These are phyloP conservation scores for Gonatopus flavifemur DNA, from an alignment of 1,140 invertebrate genomes.

Conservation along the genomic window DNA sequence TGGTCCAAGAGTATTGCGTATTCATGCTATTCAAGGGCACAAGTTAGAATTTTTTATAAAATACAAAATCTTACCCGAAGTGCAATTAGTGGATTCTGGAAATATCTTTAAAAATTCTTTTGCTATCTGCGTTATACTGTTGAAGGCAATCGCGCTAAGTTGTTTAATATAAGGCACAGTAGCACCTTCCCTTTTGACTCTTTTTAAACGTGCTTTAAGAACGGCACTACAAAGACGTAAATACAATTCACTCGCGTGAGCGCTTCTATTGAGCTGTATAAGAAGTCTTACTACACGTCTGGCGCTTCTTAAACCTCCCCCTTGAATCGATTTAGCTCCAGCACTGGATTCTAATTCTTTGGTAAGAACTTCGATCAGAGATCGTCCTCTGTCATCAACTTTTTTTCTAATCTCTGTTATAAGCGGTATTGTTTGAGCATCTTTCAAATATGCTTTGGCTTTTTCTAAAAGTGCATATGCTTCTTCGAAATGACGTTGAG, in stretches of 20 bases:
- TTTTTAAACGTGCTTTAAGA: conserved; percentile 79
- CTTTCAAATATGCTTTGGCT: conserved; percentile 63
- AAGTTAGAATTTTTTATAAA: background rate
- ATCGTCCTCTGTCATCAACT: conserved; percentile 67
- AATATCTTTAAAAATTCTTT: conserved; percentile 85
- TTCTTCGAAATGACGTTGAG: conserved; percentile 96
- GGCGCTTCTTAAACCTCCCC: conserved; percentile 82
- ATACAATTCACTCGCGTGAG: conserved; percentile 83
- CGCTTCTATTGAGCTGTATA: conserved; percentile 78
- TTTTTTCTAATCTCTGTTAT: conserved; percentile 53
- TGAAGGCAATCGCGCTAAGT: conserved; percentile 85
- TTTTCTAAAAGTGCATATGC: conserved; percentile 85
- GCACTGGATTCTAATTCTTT: conserved; percentile 86
- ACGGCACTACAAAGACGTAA: conserved; percentile 81
- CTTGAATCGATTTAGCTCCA: conserved; percentile 83
- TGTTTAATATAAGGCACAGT: conserved; percentile 83
- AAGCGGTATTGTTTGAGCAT: conserved; percentile 46
- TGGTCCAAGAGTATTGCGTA: no score
- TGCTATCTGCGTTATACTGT: conserved; percentile 82
- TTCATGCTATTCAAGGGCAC: no score
- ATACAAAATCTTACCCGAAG: conserved; percentile 63
- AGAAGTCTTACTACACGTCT: conserved; percentile 84
- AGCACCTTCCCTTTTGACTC: conserved; percentile 85
- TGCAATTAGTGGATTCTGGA: conserved; percentile 71
- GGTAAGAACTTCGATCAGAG: conserved; percentile 81